Evolutionary conservation across 1,140 invertebrate species (phyloP), one percentile per base, ranked within the genome.

Genomic region (Drosophila jambulina): DNA sequence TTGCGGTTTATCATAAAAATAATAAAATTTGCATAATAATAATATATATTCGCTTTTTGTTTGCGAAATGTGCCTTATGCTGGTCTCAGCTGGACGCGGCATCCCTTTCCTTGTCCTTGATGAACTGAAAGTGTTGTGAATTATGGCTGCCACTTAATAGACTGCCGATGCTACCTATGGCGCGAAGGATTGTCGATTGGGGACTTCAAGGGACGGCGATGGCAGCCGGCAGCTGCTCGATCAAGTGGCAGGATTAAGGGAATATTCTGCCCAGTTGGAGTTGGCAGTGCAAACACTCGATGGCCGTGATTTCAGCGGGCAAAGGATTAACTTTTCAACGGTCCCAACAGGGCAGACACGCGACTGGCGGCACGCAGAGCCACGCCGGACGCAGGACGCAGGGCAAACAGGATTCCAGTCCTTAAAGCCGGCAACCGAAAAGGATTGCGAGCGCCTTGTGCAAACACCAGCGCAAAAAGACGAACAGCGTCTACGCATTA

Each of bases 21-120:
- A 74, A 88, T 88, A 88, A 88, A 90, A 88, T 88, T 88, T 88
- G 85, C 84, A 88, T 88, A 88, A 88, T 88, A 88, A 84, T 88
- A 88, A 72, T 72, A 72, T 72, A 72, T 72, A 72, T 60, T 60
- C 53, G 53, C 17, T 71, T 60, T 72, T 71, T 72, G 69, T 72
- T 87, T 83, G 79, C 79, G 80, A 87, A 88, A 80, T 80, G 72
- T 54, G 64, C 77, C 65, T 56, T 72, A 59, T 63, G 63, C 56
- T 40, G 23, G 75, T 69, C 83, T 49, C 84, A 87, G 80, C 83
- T 84, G 84, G 64, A 82, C 75, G 13, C 65, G 23, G 45, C 29
- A 85, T 68, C 76, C 77, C 65, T 77, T 76, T 60, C 59, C 51
- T 3, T 36, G 60, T 78, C 51, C 82, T 64, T 81, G 80, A 88